Conservation (phyloP, 1,140 invertebrate genomes). For the Palaemon carinicauda region DNA sequence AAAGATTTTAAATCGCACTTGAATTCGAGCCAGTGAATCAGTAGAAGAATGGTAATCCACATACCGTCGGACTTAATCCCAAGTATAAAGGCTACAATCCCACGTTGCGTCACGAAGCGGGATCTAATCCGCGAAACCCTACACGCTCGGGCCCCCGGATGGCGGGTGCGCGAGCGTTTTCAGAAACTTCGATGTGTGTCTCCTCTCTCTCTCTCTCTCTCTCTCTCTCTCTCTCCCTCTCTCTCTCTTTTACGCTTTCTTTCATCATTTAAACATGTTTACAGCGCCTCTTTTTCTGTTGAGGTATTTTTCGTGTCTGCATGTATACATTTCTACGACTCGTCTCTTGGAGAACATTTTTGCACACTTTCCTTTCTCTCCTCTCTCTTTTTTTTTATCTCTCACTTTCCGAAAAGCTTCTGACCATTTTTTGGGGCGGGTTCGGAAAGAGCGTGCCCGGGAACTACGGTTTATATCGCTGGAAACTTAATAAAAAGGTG, state of each 20-base stretch:
- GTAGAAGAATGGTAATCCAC: constrained; percentile 57
- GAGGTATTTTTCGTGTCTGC: background rate
- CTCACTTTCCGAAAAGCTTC: background rate
- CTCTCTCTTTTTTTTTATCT: background rate
- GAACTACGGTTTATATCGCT: too few species aligned
- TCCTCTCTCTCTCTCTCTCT: background rate
- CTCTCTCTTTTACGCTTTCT: background rate
- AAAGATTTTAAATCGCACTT: constrained; percentile 45
- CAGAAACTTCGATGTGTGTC: background rate
- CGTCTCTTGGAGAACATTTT: background rate
- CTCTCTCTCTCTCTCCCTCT: background rate
- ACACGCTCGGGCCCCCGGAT: constrained; percentile 38
- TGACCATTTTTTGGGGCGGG: background rate
- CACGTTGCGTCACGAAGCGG: constrained; percentile 45
- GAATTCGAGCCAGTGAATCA: constrained; percentile 55
- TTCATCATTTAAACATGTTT: too few species aligned
- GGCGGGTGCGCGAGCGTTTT: constrained; percentile 6
- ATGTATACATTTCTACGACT: background rate
- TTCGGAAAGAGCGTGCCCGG: too few species aligned
- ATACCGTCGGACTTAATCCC: constrained; percentile 54
- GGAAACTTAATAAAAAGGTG: background rate
- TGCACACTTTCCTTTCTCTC: background rate
- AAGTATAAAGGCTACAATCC: constrained; percentile 52
- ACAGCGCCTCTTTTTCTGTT: background rate
- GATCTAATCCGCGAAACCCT: constrained; percentile 52